Evolutionary conservation across 2,888 invertebrate genomes (phyloP), one percentile per base, ranked within the genome.

Genomic region (Sinopyrophorus schimmeli): DNA sequence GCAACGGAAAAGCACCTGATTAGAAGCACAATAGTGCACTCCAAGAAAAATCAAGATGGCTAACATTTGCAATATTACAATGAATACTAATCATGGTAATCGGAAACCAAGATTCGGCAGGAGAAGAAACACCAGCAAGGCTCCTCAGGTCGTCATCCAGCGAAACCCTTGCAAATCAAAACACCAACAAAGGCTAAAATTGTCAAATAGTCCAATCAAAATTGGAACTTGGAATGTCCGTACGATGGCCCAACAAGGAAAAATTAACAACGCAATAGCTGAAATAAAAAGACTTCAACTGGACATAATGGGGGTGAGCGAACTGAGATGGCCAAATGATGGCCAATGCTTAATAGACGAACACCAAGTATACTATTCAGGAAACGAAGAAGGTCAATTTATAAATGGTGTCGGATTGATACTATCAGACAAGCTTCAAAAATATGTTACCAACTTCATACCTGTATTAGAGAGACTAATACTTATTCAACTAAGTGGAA

Each of bases 231-330:
- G 42, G 47, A 43, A 54, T 38, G 43, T 52, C 14, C 24, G 43
- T 23, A 43, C 27, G 10, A 34, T 55, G 30, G 35, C 17, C 20
- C 16, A 40, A 30, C 37, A 35, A 6, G 53, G 53, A 7, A 55
- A 49, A 39, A 18, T 34, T 2, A 30, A 55, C 14, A 53, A 55
- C 10, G 12, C 46, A 7, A 39, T 46, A 10, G 27, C 43, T 21
- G 54, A 52, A 47, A 47, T 47, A 38, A 44, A 47, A 10, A 39
- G 54, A 41, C 18, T 54, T 20, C 39, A 44, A n/a, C 17, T 48
- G 4, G 27, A 42, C 6, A 48, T 48, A 17, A 34, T 48, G 31
- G 47, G 47, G 23, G 35, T 48, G 6, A 48, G 48, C 14, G 48
- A 54, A 38, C 21, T 23, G 23, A 5, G 48, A 6, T 52, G 43